Evolutionary conservation across 2,888 invertebrate genomes (phyloP).

Genomic region (Patella pellucida): DNA sequence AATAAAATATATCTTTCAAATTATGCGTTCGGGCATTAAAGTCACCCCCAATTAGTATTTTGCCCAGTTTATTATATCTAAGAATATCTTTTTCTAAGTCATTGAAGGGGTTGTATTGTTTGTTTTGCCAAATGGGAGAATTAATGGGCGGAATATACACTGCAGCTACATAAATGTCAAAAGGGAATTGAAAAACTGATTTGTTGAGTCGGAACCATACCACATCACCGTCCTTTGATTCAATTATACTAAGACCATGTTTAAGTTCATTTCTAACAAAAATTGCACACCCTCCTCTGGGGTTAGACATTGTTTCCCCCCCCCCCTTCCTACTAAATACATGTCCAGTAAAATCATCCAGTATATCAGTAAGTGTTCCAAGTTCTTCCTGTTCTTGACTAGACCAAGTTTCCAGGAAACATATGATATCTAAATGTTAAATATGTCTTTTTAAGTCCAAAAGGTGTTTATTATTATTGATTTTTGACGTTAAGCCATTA

Average conservation of each 20-base stretch:
- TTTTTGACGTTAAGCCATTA: background rate
- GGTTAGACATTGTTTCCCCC: background rate
- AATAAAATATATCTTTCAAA: slow-evolving; percentile 12
- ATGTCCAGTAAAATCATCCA: background rate
- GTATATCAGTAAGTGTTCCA: background rate
- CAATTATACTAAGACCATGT: background rate
- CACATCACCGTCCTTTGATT: background rate
- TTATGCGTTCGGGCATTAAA: slow-evolving; percentile 16
- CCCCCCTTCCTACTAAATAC: background rate
- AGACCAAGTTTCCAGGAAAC: background rate
- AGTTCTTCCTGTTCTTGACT: background rate
- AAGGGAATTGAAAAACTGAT: slow-evolving; percentile 16
- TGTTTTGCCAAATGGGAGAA: slow-evolving; percentile 15
- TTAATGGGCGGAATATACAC: slow-evolving; percentile 16
- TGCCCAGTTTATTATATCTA: slow-evolving; percentile 8
- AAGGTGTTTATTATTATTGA: background rate
- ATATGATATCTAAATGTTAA: background rate
- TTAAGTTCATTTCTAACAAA: background rate
- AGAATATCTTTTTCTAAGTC: slow-evolving; percentile 13
- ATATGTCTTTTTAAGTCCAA: background rate
- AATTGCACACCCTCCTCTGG: background rate
- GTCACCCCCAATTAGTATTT: slow-evolving; percentile 17
- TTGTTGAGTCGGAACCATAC: slow-evolving; percentile 23
- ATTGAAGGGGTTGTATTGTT: slow-evolving; percentile 12
- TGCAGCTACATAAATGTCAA: slow-evolving; percentile 24